A percentile compares a stretch with the other conserved stretches of the same genome.
These are phyloP conservation scores for Diorhabda sublineata DNA, from an alignment of 1,140 invertebrate genomes.

Conservation along the genomic window DNA sequence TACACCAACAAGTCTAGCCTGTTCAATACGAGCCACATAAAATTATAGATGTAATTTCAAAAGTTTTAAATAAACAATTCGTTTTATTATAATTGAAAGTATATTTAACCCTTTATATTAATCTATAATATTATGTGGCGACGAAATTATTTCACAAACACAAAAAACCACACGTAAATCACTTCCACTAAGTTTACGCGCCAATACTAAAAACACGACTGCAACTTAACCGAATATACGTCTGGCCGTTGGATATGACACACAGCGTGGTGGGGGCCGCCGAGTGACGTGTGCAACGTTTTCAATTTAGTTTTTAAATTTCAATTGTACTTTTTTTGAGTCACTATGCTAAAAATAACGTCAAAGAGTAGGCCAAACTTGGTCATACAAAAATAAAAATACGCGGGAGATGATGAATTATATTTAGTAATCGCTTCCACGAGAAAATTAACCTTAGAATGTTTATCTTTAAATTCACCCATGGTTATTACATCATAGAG, in stretches of 20 bases:
- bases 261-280: background rate
- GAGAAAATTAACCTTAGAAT: no score
- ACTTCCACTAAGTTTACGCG: background rate
- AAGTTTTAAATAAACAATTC: background rate
- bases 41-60: slow-evolving; percentile 12
- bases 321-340: background rate
- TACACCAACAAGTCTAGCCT: slow-evolving; percentile 21
- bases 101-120: background rate
- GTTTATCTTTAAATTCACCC: no score
- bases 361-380: background rate
- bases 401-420: no score
- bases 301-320: background rate
- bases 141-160: background rate
- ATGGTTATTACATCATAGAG: no score
- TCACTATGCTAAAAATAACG: background rate
- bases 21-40: slow-evolving; percentile 31
- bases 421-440: no score
- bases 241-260: background rate
- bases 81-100: background rate
- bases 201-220: background rate
- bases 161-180: background rate
- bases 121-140: slow-evolving; percentile 12
- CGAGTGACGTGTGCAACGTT: background rate
- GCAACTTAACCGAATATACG: background rate
- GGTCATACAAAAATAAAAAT: background rate